A percentile compares a stretch with the other conserved stretches of the same genome.
Conservation (phyloP, 2,113 vertebrate species). For the Hippocampus abdominalis region DNA sequence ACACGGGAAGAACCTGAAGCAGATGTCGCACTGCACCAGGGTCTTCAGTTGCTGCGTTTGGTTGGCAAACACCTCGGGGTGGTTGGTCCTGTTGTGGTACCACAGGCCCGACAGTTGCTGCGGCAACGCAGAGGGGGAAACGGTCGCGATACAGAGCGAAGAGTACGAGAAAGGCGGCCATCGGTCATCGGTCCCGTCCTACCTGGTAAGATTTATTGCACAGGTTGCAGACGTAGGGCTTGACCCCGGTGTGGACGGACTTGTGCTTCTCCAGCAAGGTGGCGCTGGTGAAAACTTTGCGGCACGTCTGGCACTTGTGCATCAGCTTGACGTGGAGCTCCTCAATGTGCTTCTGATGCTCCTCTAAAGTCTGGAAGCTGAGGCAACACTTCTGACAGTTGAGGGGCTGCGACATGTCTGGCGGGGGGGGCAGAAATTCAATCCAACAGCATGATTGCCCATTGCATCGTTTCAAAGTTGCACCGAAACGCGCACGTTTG, state of each 20-base stretch:
- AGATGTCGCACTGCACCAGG: conserved; percentile 80
- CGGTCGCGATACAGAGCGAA: neutral
- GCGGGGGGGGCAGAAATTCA: too few species aligned
- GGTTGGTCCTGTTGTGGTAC: conserved; percentile 89
- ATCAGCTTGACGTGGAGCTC: conserved; percentile 80
- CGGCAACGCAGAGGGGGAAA: conserved; percentile 27
- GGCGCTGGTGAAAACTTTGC: conserved; percentile 77
- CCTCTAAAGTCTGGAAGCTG: conserved; percentile 83
- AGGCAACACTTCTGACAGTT: conserved; percentile 87
- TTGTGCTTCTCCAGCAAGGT: conserved; percentile 80
- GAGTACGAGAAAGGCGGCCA: too few species aligned
- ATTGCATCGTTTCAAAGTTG: too few species aligned
- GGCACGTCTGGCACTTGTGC: conserved; percentile 81
- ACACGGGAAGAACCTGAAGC: conserved; percentile 80
- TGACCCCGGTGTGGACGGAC: conserved; percentile 74
- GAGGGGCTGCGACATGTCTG: conserved; percentile 81
- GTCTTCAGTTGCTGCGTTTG: conserved; percentile 79
- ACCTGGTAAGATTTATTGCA: conserved; percentile 88
- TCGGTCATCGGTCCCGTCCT: too few species aligned
- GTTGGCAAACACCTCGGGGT: conserved; percentile 79
- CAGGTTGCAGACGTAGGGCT: conserved; percentile 85
- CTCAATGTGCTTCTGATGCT: conserved; percentile 80
- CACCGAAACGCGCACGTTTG: too few species aligned
- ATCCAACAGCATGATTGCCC: too few species aligned
- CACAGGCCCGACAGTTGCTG: conserved; percentile 91